A percentile compares a stretch with the other conserved stretches of the same genome.
These are phyloP conservation scores for Apostichopus californicus DNA, from an alignment of 35 echinoderm and acorn worm species.

Conservation along the genomic window DNA sequence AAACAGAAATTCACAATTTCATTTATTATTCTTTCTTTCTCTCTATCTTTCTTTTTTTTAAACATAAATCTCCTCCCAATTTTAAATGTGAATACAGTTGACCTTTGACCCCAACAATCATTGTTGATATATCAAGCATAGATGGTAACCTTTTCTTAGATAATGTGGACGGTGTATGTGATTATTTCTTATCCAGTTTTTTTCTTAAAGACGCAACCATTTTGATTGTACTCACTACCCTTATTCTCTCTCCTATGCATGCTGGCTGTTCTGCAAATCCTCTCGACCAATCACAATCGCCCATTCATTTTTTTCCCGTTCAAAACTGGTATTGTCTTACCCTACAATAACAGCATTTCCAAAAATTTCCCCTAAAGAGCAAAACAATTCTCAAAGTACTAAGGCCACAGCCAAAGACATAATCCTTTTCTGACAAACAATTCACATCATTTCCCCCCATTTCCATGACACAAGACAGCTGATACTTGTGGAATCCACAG, in stretches of 20 bases:
- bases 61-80: not conserved
- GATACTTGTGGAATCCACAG: not conserved
- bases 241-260: not conserved
- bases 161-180: conserved; percentile 8
- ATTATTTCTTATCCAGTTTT: not conserved
- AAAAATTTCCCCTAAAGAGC: not conserved
- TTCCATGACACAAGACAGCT: not conserved
- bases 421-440: conserved; percentile 1
- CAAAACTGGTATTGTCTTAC: not conserved
- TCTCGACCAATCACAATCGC: not conserved
- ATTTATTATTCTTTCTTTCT: not conserved
- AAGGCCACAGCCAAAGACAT: conserved; percentile 16
- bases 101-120: not conserved
- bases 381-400: not conserved
- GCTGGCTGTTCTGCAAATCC: not conserved
- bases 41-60: not conserved
- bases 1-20: not conserved
- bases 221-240: not conserved
- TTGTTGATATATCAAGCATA: not conserved
- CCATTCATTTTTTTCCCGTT: not conserved
- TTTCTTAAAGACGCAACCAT: not conserved
- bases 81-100: conserved; percentile 10
- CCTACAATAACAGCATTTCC: not conserved
- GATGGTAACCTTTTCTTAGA: conserved; percentile 2
- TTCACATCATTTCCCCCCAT: not conserved